phyloP scores from a whole-genome alignment of 2,888 invertebrate genomes.

The Folsomia candida region DNA sequence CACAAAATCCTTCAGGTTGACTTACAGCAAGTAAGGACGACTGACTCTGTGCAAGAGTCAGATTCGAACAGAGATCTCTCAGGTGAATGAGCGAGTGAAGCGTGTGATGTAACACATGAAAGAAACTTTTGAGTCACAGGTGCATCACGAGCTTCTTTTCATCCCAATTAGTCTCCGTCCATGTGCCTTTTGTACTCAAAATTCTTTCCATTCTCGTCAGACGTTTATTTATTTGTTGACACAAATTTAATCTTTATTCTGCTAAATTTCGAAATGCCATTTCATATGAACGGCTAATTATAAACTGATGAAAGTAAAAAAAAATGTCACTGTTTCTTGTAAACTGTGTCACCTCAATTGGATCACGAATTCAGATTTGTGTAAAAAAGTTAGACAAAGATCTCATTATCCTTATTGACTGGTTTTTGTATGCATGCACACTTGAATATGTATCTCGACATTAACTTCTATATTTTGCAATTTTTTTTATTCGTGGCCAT shows the following conservation, averaged over 20 bases:
- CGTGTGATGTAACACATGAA: not conserved
- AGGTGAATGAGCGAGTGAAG: not conserved
- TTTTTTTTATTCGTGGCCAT: no score
- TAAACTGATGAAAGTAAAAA: not conserved
- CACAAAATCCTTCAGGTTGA: not conserved
- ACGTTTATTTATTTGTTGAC: constrained; percentile 2
- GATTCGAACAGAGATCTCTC: not conserved
- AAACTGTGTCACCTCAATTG: not conserved
- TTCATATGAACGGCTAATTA: not conserved
- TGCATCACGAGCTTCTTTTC: constrained; percentile 17
- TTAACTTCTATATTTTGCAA: no score
- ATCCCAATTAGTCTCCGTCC: constrained; percentile 22
- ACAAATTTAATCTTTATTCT: not conserved
- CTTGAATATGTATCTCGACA: no score
- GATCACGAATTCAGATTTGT: not conserved
- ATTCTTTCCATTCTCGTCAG: not conserved
- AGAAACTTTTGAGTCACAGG: constrained; percentile 7
- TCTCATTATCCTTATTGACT: no score
- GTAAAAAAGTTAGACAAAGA: no score
- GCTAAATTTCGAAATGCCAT: not conserved
- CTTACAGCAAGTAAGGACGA: no score
- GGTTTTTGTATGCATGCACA: no score
- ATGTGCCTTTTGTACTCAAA: not conserved
- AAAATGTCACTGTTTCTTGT: not conserved
- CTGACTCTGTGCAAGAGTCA: not conserved